Evolutionary conservation across 1,140 invertebrate species (phyloP).

Genomic region (honey bee (Apis mellifera)): Amel_HAv3.1 CM009941.2:14753501-14754000

Average conservation of each 20-base stretch:
- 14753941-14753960: too few species aligned
- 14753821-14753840: neutral
- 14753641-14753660: neutral
- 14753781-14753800: neutral
- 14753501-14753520: neutral
- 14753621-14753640: conserved; percentile 42
- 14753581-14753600: conserved; percentile 34
- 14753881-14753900: too few species aligned
- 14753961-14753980: too few species aligned
- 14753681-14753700: neutral
- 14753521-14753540: conserved; percentile 26
- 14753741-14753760: neutral
- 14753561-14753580: conserved; percentile 13
- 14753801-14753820: neutral
- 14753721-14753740: neutral
- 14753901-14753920: too few species aligned
- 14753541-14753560: conserved; percentile 36
- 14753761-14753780: neutral
- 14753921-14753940: too few species aligned
- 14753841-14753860: neutral
- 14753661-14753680: neutral
- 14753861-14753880: too few species aligned
- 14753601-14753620: conserved; percentile 24
- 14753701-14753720: neutral
- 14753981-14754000: too few species aligned